Evolutionary conservation across 2,888 invertebrate species (phyloP).

Genomic region (Dynastes tityus): DNA sequence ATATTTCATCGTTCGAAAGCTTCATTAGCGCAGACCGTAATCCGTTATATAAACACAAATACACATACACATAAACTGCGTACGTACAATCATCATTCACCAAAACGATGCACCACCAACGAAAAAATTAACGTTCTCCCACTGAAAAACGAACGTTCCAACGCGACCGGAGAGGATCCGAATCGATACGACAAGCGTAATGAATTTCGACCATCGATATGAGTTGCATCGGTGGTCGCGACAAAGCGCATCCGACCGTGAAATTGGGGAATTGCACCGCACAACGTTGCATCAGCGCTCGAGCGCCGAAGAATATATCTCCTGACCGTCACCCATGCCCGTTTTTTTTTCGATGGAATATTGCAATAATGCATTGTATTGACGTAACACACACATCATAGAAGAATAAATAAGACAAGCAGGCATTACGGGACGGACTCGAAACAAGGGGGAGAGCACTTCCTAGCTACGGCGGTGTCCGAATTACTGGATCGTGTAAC

Average conservation of each 20-base stretch:
- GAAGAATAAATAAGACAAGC: constrained; percentile 65
- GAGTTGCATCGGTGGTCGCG: constrained; percentile 66
- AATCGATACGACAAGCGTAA: constrained; percentile 61
- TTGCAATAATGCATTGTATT: too few relatives aligned
- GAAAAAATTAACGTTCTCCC: constrained; percentile 22
- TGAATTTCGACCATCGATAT: constrained; percentile 69
- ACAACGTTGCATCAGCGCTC: constrained; percentile 54
- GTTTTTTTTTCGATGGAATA: constrained; percentile 58
- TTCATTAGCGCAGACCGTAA: background rate
- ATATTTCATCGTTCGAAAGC: constrained; percentile 5
- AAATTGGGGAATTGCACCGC: constrained; percentile 68
- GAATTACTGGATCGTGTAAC: constrained; percentile 61
- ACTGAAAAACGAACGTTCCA: background rate
- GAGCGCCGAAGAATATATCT: constrained; percentile 61
- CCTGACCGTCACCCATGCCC: constrained; percentile 54
- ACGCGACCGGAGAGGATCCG: background rate
- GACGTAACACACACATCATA: constrained; percentile 57
- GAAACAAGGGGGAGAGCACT: constrained; percentile 55
- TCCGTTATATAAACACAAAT: background rate
- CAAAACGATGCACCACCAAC: background rate
- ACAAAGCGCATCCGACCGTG: constrained; percentile 65
- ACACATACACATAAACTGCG: background rate
- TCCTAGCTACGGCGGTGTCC: constrained; percentile 50
- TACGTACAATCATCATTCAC: background rate
- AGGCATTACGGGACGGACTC: constrained; percentile 63